phyloP scores from a whole-genome alignment of 2,113 vertebrate species.

The Telmatochromis bifrenatus region DNA sequence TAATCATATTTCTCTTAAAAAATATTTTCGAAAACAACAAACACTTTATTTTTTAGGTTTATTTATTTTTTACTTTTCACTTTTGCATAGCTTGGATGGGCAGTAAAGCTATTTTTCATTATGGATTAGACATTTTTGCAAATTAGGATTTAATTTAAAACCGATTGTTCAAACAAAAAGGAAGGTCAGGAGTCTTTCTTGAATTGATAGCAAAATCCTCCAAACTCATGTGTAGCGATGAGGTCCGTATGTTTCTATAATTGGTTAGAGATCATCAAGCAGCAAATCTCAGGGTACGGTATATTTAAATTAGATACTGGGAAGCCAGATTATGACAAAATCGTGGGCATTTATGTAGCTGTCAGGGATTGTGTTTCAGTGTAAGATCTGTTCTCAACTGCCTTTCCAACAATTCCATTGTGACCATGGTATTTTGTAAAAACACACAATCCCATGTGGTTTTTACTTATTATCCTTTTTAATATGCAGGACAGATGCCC shows the following conservation, averaged over 20 bases:
- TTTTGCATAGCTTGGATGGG: background rate
- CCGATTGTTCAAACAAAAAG: background rate
- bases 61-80: background rate
- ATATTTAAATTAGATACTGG: background rate
- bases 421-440: background rate
- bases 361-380: background rate
- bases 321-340: background rate
- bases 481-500: background rate
- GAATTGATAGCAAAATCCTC: background rate
- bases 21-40: background rate
- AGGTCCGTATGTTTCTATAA: background rate
- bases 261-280: background rate
- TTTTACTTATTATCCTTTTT: background rate
- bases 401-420: background rate
- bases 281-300: accelerated
- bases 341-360: accelerated
- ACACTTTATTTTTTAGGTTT: background rate
- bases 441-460: background rate
- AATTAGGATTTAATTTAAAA: background rate
- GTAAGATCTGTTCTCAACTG: background rate
- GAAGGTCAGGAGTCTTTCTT: background rate
- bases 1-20: background rate
- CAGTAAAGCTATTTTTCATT: background rate
- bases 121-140: background rate
- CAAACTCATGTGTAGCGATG: background rate